These are phyloP conservation scores for Cotesia vestalis DNA, from an alignment of 1,140 invertebrate species.

Conservation along the genomic window DNA sequence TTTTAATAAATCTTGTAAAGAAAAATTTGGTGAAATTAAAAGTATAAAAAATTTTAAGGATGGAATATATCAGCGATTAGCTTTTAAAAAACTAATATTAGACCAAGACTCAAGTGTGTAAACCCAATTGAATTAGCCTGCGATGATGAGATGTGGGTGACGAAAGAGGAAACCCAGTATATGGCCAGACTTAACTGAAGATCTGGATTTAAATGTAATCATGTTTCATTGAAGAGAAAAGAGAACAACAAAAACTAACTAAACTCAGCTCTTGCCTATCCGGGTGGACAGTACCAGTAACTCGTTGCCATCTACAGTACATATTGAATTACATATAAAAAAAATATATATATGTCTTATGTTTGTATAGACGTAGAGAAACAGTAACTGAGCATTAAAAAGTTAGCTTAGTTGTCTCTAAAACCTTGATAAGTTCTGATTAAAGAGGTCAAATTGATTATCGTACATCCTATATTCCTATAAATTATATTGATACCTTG, in stretches of 20 bases:
- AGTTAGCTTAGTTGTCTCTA: constrained; percentile 2
- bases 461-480: constrained; percentile 9
- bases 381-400: constrained; percentile 2
- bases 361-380: not conserved
- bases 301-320: not conserved
- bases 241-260: not conserved
- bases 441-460: constrained; percentile 30
- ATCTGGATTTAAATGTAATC: constrained; percentile 7
- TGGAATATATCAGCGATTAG: too few species aligned
- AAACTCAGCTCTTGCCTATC: not conserved
- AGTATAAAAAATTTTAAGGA: too few species aligned
- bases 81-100: too few species aligned
- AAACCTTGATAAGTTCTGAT: constrained; percentile 31
- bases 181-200: not conserved
- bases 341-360: not conserved
- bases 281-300: not conserved
- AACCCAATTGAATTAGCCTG: not conserved
- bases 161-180: not conserved
- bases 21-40: too few species aligned
- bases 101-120: not conserved
- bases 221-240: constrained; percentile 16
- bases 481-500: not conserved
- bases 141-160: not conserved
- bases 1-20: too few species aligned
- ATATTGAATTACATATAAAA: not conserved